These are phyloP conservation scores for Bothrops alternatus DNA, from an alignment of 2,797 vertebrate genomes.

Conservation along the genomic window DNA sequence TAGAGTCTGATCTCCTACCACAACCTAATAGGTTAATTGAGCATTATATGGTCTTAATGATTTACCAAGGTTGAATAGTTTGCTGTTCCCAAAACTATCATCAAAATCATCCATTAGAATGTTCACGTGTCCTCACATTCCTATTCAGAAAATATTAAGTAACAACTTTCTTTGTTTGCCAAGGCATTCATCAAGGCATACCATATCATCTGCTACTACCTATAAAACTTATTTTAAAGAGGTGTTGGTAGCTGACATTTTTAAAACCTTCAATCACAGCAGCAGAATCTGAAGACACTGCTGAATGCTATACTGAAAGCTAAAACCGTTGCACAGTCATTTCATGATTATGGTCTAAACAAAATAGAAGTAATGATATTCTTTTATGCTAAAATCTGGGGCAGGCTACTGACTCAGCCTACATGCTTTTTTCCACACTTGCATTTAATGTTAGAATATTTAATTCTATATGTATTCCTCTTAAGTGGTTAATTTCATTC, in stretches of 20 bases:
- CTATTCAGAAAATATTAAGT: not conserved
- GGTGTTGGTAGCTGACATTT: not conserved
- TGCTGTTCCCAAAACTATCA: not conserved
- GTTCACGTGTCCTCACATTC: not conserved
- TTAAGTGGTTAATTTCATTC: constrained; percentile 23
- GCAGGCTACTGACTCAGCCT: not conserved
- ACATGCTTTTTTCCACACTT: not conserved
- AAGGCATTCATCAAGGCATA: not conserved
- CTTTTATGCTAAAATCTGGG: not conserved
- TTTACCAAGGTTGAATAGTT: not conserved
- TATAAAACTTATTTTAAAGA: not conserved
- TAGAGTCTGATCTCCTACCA: not conserved
- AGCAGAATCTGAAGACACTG: not conserved
- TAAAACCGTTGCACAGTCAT: not conserved
- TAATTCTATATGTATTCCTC: constrained; percentile 5
- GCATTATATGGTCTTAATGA: not conserved
- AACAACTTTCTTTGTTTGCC: not conserved
- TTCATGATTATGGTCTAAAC: not conserved
- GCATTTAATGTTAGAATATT: not conserved
- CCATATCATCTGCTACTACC: not conserved
- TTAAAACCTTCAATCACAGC: not conserved
- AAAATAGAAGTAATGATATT: not conserved
- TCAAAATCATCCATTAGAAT: not conserved
- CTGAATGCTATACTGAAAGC: constrained; percentile 3
- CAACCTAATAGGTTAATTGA: not conserved